A percentile compares a stretch with the other conserved stretches of the same genome.
Conservation (phyloP, 2,888 invertebrate species). For the Sphinx pinastri region DNA sequence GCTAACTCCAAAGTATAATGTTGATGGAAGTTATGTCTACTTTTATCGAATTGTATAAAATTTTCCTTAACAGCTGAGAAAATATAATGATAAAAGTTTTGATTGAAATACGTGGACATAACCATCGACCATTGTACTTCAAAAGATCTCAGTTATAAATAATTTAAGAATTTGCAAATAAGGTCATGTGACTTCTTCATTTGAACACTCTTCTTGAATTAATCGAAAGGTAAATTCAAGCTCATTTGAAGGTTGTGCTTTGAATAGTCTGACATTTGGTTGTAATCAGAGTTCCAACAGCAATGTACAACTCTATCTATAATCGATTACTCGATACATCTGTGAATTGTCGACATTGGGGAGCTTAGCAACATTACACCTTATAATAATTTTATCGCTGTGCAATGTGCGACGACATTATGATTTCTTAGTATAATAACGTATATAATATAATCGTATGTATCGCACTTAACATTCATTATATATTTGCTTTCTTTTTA, state of each 20-base stretch:
- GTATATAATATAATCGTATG: constrained; percentile 14
- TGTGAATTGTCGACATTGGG: constrained; percentile 34
- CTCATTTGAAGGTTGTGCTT: constrained; percentile 77
- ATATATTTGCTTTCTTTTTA: constrained; percentile 25
- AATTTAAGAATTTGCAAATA: constrained; percentile 41
- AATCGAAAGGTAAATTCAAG: constrained; percentile 52
- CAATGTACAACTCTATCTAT: constrained; percentile 30
- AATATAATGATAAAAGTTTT: neutral
- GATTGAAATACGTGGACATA: neutral
- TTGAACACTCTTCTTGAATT: constrained; percentile 41
- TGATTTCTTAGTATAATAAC: constrained; percentile 27
- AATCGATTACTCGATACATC: constrained; percentile 26
- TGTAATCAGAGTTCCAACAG: constrained; percentile 45
- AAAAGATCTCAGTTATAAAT: constrained; percentile 56
- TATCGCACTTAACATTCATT: constrained; percentile 25
- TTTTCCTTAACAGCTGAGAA: neutral
- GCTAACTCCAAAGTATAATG: constrained; percentile 60
- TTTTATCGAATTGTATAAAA: neutral
- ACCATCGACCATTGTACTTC: constrained; percentile 13
- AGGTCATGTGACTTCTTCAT: constrained; percentile 37
- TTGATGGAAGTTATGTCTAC: constrained; percentile 27
- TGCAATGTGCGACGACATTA: constrained; percentile 39
- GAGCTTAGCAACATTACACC: constrained; percentile 73
- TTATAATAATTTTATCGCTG: constrained; percentile 46
- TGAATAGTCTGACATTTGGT: constrained; percentile 64